Conservation (phyloP, 2,113 vertebrate species). For the Tyto alba region DNA sequence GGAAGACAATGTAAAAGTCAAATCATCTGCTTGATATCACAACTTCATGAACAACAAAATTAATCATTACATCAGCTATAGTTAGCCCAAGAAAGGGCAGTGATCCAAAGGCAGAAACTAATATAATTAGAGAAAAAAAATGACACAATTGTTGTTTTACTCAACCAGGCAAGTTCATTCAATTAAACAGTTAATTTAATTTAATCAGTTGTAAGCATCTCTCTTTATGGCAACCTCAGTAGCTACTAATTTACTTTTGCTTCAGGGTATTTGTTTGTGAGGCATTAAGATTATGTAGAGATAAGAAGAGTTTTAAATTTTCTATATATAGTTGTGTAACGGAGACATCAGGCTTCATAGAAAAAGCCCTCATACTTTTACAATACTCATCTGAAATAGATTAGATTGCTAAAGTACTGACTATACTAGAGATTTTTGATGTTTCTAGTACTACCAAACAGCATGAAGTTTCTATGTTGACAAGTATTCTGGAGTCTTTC, state of each 20-base stretch:
- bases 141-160: neutral
- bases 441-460: neutral
- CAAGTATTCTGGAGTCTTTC: neutral
- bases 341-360: neutral
- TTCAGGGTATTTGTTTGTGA: neutral
- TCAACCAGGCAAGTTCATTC: neutral
- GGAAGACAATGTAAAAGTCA: neutral
- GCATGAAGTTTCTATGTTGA: neutral
- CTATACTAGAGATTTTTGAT: neutral
- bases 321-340: neutral
- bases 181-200: constrained; percentile 32
- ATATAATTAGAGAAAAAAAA: neutral
- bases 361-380: neutral
- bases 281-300: neutral
- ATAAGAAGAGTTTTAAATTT: neutral
- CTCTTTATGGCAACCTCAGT: neutral
- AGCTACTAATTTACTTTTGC: neutral
- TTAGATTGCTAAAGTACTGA: neutral
- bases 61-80: neutral
- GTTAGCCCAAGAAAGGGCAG: neutral
- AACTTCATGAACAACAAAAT: neutral
- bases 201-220: neutral
- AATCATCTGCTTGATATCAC: neutral
- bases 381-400: neutral
- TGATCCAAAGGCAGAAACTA: neutral